A percentile compares a stretch with the other conserved stretches of the same genome.
Conservation (phyloP, 2,113 vertebrate species). For the Oenanthe oenanthe region DNA sequence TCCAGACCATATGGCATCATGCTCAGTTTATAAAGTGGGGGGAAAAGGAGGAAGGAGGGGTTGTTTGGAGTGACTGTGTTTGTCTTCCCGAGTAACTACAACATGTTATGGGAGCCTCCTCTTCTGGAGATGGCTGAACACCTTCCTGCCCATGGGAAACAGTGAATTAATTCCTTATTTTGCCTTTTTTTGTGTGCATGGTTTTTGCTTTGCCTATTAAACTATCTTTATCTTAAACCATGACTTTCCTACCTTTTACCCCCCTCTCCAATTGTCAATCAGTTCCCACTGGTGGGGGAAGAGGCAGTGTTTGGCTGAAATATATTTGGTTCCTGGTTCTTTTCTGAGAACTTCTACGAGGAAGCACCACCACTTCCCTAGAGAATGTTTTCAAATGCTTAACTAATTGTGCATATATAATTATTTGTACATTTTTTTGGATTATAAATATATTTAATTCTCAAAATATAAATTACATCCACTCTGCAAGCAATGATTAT, state of each 20-base stretch:
- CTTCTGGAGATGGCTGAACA: not conserved
- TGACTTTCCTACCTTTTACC: not conserved
- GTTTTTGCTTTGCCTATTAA: not conserved
- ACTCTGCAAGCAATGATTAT: not conserved
- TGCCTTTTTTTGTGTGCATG: not conserved
- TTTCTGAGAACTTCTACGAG: not conserved
- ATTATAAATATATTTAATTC: not conserved
- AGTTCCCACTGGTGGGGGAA: accelerated
- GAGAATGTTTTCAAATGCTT: not conserved
- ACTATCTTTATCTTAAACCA: not conserved
- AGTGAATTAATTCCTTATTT: not conserved
- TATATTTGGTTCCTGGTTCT: not conserved
- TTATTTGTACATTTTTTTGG: not conserved
- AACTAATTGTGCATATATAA: not conserved
- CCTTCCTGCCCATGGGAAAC: not conserved
- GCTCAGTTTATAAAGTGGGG: not conserved
- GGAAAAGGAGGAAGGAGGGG: accelerated
- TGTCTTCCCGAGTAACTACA: not conserved
- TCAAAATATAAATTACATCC: not conserved
- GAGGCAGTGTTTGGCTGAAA: accelerated
- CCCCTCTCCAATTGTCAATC: not conserved
- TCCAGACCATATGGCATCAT: not conserved
- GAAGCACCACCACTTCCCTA: not conserved
- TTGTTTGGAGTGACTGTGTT: not conserved
- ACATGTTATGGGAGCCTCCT: not conserved